These are phyloP conservation scores for Pangasius djambal DNA, from an alignment of 2,797 vertebrate species.

Conservation along the genomic window DNA sequence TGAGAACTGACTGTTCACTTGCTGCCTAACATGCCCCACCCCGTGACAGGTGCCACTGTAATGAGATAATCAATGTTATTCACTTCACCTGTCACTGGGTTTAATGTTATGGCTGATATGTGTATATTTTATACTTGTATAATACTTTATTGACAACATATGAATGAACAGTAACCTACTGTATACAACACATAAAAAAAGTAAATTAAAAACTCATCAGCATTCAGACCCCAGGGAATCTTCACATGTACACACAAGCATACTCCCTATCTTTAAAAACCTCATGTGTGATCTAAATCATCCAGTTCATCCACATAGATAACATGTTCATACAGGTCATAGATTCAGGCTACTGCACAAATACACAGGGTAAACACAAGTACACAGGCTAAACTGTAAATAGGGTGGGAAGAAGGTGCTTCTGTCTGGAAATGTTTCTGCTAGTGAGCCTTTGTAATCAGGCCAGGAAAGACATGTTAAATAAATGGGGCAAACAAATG, in stretches of 20 bases:
- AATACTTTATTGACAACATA: background rate
- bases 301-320: background rate
- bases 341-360: background rate
- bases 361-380: background rate
- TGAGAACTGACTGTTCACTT: too few species aligned
- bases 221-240: constrained; percentile 5
- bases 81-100: too few species aligned
- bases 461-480: background rate
- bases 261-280: background rate
- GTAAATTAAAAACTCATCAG: background rate
- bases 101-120: too few species aligned
- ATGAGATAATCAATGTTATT: too few species aligned
- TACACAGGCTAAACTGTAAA: background rate
- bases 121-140: background rate
- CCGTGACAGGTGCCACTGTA: too few species aligned
- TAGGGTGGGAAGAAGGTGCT: background rate
- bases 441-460: background rate
- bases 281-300: background rate
- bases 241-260: constrained; percentile 22
- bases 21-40: too few species aligned
- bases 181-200: background rate
- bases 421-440: background rate
- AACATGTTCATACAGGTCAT: constrained; percentile 46
- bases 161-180: background rate
- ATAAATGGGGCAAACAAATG: background rate